Conservation (phyloP, 2,888 invertebrate genomes). For the Diarsia dahlii region DNA sequence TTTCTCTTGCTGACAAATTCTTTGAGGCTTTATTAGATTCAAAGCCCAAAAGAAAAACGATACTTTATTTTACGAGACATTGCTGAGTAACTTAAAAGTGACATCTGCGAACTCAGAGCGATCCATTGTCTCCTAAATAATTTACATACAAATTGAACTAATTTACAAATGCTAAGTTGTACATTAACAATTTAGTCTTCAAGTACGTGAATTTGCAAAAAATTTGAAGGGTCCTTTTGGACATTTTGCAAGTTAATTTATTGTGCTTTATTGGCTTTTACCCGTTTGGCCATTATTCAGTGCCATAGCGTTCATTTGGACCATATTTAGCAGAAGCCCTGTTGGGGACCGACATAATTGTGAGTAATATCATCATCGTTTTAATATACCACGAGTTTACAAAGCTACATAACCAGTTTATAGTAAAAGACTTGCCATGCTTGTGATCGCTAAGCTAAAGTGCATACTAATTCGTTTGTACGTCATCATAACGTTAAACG, state of each 20-base stretch:
- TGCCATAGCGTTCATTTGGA: neutral
- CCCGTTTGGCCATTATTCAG: neutral
- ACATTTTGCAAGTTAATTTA: conserved; percentile 4
- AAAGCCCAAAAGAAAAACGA: neutral
- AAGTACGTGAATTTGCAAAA: conserved; percentile 22
- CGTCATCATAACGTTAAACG: too few species aligned
- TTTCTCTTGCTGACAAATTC: neutral
- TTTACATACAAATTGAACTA: conserved; percentile 74
- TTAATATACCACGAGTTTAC: neutral
- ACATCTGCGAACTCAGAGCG: conserved; percentile 50
- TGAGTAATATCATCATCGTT: neutral
- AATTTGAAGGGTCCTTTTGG: neutral
- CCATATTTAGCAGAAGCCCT: neutral
- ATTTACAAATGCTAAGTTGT: conserved; percentile 70
- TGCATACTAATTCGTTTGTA: neutral
- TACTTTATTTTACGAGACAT: conserved; percentile 21
- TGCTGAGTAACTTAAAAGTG: conserved; percentile 33
- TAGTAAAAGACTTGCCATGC: neutral
- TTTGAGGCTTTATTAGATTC: neutral
- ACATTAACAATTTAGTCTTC: conserved; percentile 59
- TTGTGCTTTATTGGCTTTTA: neutral
- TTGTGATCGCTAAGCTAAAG: neutral
- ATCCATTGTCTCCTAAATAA: conserved; percentile 62
- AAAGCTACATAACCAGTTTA: neutral
- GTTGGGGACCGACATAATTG: neutral